Conservation (phyloP, 64 coral and sea anemone species). For the Montipora foliosa region DNA sequence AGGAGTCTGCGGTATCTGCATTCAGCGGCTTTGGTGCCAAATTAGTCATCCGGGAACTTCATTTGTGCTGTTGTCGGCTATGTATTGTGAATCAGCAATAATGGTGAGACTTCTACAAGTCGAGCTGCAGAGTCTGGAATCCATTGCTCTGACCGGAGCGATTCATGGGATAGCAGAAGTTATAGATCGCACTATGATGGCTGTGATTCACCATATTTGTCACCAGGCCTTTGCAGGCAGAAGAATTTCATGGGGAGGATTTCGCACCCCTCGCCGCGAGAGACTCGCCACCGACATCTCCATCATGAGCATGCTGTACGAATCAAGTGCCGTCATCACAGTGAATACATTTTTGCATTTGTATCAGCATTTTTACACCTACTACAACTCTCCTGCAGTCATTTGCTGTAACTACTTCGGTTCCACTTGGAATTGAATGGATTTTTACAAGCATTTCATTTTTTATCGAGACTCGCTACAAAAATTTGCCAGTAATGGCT, state of each 20-base stretch:
- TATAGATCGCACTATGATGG: slow-evolving; percentile 3
- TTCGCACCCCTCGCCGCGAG: slow-evolving; percentile 16
- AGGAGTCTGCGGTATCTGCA: not conserved
- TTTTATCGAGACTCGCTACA: not conserved
- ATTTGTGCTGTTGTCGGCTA: slow-evolving; percentile 5
- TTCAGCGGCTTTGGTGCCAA: slow-evolving; percentile 20
- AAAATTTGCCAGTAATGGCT: slow-evolving; percentile 8
- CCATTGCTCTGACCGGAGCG: slow-evolving; percentile 8
- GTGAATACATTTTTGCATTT: slow-evolving; percentile 19
- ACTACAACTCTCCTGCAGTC: not conserved
- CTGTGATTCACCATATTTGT: slow-evolving; percentile 5
- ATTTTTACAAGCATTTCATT: slow-evolving; percentile 6
- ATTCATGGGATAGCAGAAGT: slow-evolving; percentile 24
- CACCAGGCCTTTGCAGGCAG: not conserved
- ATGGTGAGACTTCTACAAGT: slow-evolving; percentile 29
- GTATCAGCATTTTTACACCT: slow-evolving; percentile 10
- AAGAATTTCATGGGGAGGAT: not conserved
- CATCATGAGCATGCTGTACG: slow-evolving; percentile 27
- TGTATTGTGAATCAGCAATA: slow-evolving; percentile 24
- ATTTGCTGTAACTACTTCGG: slow-evolving; percentile 1
- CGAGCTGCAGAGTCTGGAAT: not conserved
- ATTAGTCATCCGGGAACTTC: slow-evolving; percentile 37
- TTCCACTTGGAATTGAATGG: slow-evolving; percentile 18
- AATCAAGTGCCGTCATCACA: slow-evolving; percentile 14
- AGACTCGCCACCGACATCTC: slow-evolving; percentile 11